Evolutionary conservation across 2,113 vertebrate species (phyloP), one percentile per base, ranked within the genome.

Genomic region (Nycticebus coucang): DNA sequence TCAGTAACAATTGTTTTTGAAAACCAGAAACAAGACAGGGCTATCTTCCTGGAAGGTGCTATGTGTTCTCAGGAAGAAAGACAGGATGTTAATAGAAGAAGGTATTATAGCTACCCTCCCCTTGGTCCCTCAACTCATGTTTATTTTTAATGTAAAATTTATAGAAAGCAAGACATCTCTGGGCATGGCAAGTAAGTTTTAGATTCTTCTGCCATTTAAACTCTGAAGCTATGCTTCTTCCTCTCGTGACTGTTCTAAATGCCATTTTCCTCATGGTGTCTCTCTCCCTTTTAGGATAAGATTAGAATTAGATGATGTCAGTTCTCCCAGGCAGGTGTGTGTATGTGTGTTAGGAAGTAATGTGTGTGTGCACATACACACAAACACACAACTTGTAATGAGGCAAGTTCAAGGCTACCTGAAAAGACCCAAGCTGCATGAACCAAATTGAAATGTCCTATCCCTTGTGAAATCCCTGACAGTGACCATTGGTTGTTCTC

Each of bases 161-260:
- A 69, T 77, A 53, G 50, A 37, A 75, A 94, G 11, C 45, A 87
- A 57, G 33, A 24, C 21, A 82, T 59, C 37, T 89, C 86, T 83
- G 62, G n/a, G 45, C 37, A 72, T 26, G 30, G 14, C 4, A 62
- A 87, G 30, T 69, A 92, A 86, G 71, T 96, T 95, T 64, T 90
- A 94, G 62, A 87, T 87, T 96, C 37, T 79, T 87, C 77, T 87
- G 68, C 57, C 45, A 74, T 79, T 79, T 80, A 79, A 83, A 45
- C 41, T 71, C n/a, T 79, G 50, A 37, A 62, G 4, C 4, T 86
- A n/a, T 18, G 6, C 26, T 78, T 82, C 33, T n/a, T 78, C 69
- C 37, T 28, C 37, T 75, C 7, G 21, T 60, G 28, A 55, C 9
- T 75, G n/a, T 78, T 14, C 45, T 91, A 28, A 96, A 72, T 60